A percentile compares a stretch with the other conserved stretches of the same genome.
phyloP scores from a whole-genome alignment of 1,140 invertebrate species.

The honey bee (Apis mellifera) region Amel_HAv3.1 CM009940.2:10057501-10058000 shows the following conservation, averaged over 20 bases:
- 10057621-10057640: background rate
- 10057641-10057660: background rate
- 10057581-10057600: background rate
- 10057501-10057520: too few species aligned
- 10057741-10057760: background rate
- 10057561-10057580: background rate
- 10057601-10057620: background rate
- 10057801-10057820: background rate
- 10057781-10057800: background rate
- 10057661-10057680: background rate
- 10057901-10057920: background rate
- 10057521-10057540: background rate
- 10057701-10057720: background rate
- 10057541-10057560: background rate
- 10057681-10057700: background rate
- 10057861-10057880: background rate
- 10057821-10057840: too few species aligned
- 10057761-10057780: background rate
- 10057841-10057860: background rate
- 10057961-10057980: slow-evolving; percentile 19
- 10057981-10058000: slow-evolving; percentile 49
- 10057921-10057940: background rate
- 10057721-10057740: background rate
- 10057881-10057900: background rate
- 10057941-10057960: background rate